These are phyloP conservation scores for Cydia strobilella DNA, from an alignment of 1,140 invertebrate genomes.

Conservation along the genomic window DNA sequence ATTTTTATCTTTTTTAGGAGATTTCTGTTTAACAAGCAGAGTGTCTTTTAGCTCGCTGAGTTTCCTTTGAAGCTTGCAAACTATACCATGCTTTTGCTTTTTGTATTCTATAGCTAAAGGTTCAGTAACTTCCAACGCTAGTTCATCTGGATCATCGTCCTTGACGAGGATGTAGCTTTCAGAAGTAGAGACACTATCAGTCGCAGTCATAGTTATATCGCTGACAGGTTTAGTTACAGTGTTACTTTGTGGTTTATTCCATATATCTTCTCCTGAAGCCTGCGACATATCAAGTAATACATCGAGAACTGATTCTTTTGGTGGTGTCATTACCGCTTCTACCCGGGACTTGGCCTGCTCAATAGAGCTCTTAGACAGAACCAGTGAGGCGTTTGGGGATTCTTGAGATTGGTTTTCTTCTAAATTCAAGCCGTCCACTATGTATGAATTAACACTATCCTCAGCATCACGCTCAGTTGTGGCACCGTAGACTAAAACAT, in stretches of 20 bases:
- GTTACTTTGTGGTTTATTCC: background rate
- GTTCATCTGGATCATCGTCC: background rate
- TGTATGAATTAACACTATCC: background rate
- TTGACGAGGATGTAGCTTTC: background rate
- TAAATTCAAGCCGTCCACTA: background rate
- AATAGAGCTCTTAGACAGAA: too few species aligned
- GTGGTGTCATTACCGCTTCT: background rate
- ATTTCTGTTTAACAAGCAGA: background rate
- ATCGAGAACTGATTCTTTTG: background rate
- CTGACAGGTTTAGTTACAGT: background rate
- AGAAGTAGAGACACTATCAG: background rate
- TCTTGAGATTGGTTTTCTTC: background rate
- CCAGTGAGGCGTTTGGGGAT: background rate
- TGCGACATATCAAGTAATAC: conserved; percentile 7
- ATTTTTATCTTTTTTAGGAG: background rate
- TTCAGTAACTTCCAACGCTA: background rate
- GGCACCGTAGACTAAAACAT: background rate
- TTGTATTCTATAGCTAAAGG: background rate
- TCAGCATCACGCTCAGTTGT: background rate
- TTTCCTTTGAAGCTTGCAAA: background rate
- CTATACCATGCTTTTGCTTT: conserved; percentile 14
- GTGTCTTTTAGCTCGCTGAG: conserved; percentile 6
- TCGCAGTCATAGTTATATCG: background rate
- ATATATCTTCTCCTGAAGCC: background rate
- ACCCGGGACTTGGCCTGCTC: background rate